A percentile compares a stretch with the other conserved stretches of the same genome.
phyloP scores from a whole-genome alignment of 2,797 vertebrate genomes.

The Coracias cyanogaster region DNA sequence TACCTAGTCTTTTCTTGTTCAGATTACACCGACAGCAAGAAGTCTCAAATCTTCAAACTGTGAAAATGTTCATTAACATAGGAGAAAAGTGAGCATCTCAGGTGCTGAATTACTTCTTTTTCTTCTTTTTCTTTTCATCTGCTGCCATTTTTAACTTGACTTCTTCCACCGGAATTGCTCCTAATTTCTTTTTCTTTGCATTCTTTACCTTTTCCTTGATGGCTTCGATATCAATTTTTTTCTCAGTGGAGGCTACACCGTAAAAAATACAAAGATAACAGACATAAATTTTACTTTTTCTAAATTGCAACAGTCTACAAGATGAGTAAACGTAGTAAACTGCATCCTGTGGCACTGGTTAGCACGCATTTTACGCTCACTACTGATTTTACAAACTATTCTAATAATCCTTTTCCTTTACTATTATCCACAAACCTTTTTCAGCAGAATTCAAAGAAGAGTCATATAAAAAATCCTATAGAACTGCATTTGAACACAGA shows the following conservation, averaged over 20 bases:
- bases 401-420: background rate
- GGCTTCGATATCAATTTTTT: slow-evolving; percentile 90
- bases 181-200: slow-evolving; percentile 93
- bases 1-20: background rate
- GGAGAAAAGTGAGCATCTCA: background rate
- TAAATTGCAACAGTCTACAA: background rate
- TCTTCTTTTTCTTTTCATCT: slow-evolving; percentile 84
- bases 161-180: slow-evolving; percentile 86
- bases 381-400: background rate
- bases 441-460: background rate
- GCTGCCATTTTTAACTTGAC: slow-evolving; percentile 75
- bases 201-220: slow-evolving; percentile 95
- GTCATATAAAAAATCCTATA: background rate
- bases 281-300: background rate
- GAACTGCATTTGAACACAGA: background rate
- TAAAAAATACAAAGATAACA: background rate
- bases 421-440: background rate
- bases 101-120: slow-evolving; percentile 61
- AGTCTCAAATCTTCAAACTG: background rate
- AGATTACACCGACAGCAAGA: background rate
- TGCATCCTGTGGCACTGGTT: background rate
- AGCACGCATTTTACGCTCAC: background rate
- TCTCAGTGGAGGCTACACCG: slow-evolving; percentile 82
- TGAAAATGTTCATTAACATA: background rate
- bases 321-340: background rate